These are phyloP conservation scores for Anguilla obscura DNA, from an alignment of 2,797 vertebrate genomes.

Conservation along the genomic window DNA sequence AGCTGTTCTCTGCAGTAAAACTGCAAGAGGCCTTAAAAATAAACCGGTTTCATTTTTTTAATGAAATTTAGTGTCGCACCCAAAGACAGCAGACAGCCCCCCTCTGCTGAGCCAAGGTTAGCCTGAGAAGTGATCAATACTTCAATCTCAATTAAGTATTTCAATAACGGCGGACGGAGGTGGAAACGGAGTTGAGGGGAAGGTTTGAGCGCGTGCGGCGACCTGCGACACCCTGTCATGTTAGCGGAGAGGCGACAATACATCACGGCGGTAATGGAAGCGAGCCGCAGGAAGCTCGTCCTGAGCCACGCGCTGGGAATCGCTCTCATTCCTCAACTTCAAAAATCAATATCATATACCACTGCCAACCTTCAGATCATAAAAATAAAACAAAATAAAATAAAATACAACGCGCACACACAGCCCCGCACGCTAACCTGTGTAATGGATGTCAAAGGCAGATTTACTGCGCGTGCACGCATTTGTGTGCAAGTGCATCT, in stretches of 20 bases:
- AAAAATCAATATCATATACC: constrained; percentile 75
- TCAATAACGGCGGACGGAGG: constrained; percentile 78
- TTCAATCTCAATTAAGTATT: constrained; percentile 82
- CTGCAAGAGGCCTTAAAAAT: constrained; percentile 58
- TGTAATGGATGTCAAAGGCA: constrained; percentile 43
- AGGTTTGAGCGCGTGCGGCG: constrained; percentile 70
- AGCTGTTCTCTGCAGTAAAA: constrained; percentile 83
- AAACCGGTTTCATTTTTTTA: constrained; percentile 67
- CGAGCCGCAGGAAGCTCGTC: constrained; percentile 62
- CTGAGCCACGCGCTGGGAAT: constrained; percentile 39
- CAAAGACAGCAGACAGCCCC: constrained; percentile 65
- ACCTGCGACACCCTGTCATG: constrained; percentile 76
- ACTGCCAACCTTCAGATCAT: constrained; percentile 49
- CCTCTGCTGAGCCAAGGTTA: constrained; percentile 75
- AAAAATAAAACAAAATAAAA: constrained; percentile 35
- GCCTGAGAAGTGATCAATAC: constrained; percentile 85
- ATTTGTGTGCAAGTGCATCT: not conserved
- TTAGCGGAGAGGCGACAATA: constrained; percentile 68
- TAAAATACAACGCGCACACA: constrained; percentile 30
- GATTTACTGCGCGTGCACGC: constrained; percentile 17
- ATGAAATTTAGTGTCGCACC: constrained; percentile 69
- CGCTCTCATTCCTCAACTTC: constrained; percentile 53
- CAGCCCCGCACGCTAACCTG: constrained; percentile 21
- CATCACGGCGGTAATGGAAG: constrained; percentile 79
- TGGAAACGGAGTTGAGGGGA: constrained; percentile 73